Percentiles rank a stretch among this genome's conserved stretches.
Conservation (phyloP, 2,888 invertebrate species). For the Ectobius pallidus region DNA sequence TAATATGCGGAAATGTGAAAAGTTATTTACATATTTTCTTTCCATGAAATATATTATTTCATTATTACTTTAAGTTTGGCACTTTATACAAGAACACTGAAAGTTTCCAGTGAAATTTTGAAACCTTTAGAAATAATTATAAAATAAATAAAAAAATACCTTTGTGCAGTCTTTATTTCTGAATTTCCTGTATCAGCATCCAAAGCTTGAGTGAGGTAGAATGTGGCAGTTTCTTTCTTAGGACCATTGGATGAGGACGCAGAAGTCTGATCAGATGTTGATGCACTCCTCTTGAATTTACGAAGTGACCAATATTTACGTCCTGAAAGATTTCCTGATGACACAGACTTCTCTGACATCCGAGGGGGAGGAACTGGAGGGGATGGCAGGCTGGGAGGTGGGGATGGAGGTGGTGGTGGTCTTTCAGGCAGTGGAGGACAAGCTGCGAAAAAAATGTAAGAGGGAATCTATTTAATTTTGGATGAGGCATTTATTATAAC, state of each 20-base stretch:
- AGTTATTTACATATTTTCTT: too few relatives aligned
- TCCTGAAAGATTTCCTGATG: slow-evolving; percentile 35
- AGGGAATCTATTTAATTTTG: neutral
- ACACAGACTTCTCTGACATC: slow-evolving; percentile 41
- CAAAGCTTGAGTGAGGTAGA: slow-evolving; percentile 63
- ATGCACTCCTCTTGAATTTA: slow-evolving; percentile 66
- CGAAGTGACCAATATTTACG: slow-evolving; percentile 64
- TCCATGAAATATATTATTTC: too few relatives aligned
- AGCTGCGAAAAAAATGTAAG: neutral
- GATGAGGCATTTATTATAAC: too few relatives aligned
- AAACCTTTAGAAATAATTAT: too few relatives aligned
- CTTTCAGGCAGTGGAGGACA: slow-evolving; percentile 14
- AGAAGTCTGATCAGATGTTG: slow-evolving; percentile 54
- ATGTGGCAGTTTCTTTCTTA: slow-evolving; percentile 61
- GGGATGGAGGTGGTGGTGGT: slow-evolving; percentile 16
- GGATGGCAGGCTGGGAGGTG: slow-evolving; percentile 24
- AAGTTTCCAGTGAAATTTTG: too few relatives aligned
- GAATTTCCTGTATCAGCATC: slow-evolving; percentile 17
- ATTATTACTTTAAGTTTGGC: too few relatives aligned
- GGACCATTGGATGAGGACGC: neutral
- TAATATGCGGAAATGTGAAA: too few relatives aligned
- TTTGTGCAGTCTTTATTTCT: too few relatives aligned
- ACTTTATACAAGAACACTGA: too few relatives aligned
- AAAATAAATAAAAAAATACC: too few relatives aligned
- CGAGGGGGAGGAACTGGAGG: slow-evolving; percentile 40